Base-by-base conservation (phyloP, 2,113 vertebrate genomes). In the Camelus dromedarius region DNA sequence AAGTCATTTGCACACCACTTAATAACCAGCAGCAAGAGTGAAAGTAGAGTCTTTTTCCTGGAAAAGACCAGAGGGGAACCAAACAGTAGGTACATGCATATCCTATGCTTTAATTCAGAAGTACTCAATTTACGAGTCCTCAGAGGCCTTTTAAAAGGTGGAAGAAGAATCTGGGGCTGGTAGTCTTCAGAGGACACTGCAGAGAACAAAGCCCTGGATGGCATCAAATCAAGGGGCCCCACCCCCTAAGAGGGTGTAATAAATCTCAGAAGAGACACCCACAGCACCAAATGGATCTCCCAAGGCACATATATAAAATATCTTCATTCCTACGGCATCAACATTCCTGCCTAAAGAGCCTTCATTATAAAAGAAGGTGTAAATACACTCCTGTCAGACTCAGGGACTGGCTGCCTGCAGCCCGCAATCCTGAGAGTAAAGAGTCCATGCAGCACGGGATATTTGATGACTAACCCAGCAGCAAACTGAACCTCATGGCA, bases 391-490 rank as follows among this genome's bases (percentile, higher is more conserved):
- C 97, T 98, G 97, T 97, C 97, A 98, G 95, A 89, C 85, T 96
- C 97, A 70, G 73, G 93, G 95, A 67, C 95, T 94, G 96, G 97
- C 96, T 95, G 96, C 96, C 98, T 97, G 96, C 95, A 96, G 81
- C 5, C 13, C 0, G 3, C n/a, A 46, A 52, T 4, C 67, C 89
- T 83, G 70, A 85, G 88, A 98, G 94, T 77, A 93, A 97, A 85
- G 96, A 96, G 93, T 96, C 97, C 97, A 94, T 15, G 30, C 96
- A 96, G 97, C 82, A 54, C 80, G 66, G 81, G 95, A 95, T 95
- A 92, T 97, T 97, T 98, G 98, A 98, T 97, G 97, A 98, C 97
- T 97, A 98, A 35, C 98, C 93, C 98, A 96, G 97, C 98, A 98
- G 97, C 96, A 91, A 72, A 30, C 89, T 92, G 97, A 96, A 97